These are phyloP conservation scores for Tridacna gigas DNA, from an alignment of 2,888 invertebrate species.

Conservation along the genomic window DNA sequence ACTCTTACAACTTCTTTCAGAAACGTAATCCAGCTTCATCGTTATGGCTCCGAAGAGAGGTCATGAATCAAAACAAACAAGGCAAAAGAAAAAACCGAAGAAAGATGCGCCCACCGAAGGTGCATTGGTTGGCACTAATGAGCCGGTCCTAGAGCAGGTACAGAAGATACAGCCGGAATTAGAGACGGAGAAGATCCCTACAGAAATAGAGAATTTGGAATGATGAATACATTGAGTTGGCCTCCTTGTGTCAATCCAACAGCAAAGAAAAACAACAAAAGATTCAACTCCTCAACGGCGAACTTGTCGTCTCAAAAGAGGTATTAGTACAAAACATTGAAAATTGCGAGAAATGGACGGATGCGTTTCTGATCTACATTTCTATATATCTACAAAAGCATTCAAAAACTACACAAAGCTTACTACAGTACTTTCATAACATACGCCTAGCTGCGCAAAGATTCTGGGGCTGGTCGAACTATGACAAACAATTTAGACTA, in stretches of 20 bases:
- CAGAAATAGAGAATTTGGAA: conserved; percentile 1
- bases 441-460: conserved; percentile 24
- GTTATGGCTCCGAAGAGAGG: too few species aligned
- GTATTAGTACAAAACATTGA: neutral
- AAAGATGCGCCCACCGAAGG: too few species aligned
- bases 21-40: too few species aligned
- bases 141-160: too few species aligned
- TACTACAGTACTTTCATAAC: conserved; percentile 29
- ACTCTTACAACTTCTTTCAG: too few species aligned
- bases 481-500: conserved; percentile 19
- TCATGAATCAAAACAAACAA: too few species aligned
- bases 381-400: conserved; percentile 1
- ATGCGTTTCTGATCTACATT: conserved; percentile 24
- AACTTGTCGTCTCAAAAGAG: conserved; percentile 5
- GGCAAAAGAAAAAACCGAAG: too few species aligned
- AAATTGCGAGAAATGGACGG: conserved; percentile 26
- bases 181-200: neutral
- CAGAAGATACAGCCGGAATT: too few species aligned
- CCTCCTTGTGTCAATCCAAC: neutral
- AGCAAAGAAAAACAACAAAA: conserved; percentile 1
- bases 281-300: neutral
- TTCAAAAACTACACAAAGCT: neutral
- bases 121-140: too few species aligned
- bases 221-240: neutral
- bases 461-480: conserved; percentile 5